A percentile compares a stretch with the other conserved stretches of the same genome.
phyloP scores from a whole-genome alignment of 2,113 vertebrate genomes.

The Brevimyrus niger region DNA sequence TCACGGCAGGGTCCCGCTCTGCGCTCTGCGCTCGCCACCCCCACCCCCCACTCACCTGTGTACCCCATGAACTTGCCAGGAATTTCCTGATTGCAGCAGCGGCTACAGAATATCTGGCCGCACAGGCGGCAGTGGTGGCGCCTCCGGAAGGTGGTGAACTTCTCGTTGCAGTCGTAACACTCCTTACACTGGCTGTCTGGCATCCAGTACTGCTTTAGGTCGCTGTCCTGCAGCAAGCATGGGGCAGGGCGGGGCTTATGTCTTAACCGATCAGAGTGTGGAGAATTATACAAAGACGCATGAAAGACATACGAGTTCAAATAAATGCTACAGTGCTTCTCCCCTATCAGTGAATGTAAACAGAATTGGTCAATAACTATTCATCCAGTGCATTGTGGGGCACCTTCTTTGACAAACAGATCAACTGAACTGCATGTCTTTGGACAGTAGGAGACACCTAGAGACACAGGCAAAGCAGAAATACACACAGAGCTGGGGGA shows the following conservation, averaged over 20 bases:
- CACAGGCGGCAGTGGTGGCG: slow-evolving; percentile 94
- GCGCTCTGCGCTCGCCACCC: neutral
- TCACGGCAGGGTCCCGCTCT: too few relatives aligned
- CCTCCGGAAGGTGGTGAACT: slow-evolving; percentile 93
- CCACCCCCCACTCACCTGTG: slow-evolving; percentile 64
- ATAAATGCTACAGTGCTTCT: neutral
- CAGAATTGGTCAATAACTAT: neutral
- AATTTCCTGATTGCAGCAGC: slow-evolving; percentile 98
- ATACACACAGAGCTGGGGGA: neutral
- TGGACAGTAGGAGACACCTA: neutral
- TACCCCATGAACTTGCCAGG: slow-evolving; percentile 99
- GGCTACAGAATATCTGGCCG: slow-evolving; percentile 97
- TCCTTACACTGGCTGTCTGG: slow-evolving; percentile 98
- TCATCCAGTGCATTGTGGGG: neutral
- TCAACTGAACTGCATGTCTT: neutral
- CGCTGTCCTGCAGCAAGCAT: slow-evolving; percentile 73
- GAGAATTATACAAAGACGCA: neutral
- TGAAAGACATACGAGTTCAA: neutral
- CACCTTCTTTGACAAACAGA: neutral
- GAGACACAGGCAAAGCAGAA: neutral
- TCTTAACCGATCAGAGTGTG: neutral
- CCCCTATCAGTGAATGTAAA: neutral
- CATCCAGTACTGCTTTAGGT: slow-evolving; percentile 99
- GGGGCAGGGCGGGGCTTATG: neutral
- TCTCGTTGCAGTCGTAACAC: slow-evolving; percentile 96